Percentiles rank a stretch among this genome's conserved stretches.
Evolutionary conservation across 2,113 vertebrate genomes (phyloP).

Genomic region (Pluvianellus socialis): DNA sequence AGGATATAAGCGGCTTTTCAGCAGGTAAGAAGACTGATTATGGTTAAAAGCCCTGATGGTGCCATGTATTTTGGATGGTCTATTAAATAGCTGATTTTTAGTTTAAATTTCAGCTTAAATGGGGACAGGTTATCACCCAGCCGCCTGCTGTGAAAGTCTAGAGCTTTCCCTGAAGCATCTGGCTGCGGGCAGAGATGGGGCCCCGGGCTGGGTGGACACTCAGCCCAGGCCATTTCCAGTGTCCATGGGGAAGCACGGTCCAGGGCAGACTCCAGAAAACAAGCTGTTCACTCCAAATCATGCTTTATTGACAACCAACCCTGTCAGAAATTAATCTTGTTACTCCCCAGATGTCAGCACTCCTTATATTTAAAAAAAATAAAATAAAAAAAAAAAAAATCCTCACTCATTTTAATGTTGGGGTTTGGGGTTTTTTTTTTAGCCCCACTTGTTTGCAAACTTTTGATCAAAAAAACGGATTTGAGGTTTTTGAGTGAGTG

Average conservation of each 20-base stretch:
- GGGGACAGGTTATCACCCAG: not conserved
- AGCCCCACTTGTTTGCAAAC: not conserved
- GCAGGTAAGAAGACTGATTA: not conserved
- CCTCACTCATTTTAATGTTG: not conserved
- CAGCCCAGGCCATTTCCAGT: not conserved
- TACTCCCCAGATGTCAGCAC: not conserved
- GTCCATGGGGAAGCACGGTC: not conserved
- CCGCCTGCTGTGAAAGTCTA: not conserved
- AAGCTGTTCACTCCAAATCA: not conserved
- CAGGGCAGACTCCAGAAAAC: not conserved
- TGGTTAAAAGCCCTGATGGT: not conserved
- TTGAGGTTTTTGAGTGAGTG: not conserved
- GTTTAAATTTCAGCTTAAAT: not conserved
- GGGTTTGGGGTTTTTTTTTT: not conserved
- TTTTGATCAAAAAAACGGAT: not conserved
- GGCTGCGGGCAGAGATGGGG: not conserved
- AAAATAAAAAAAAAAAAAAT: not conserved
- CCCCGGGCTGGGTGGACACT: not conserved
- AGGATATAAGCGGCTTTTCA: not conserved
- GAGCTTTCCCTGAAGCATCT: not conserved
- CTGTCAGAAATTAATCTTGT: not conserved
- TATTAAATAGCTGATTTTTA: not conserved
- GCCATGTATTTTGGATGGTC: not conserved
- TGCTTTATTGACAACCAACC: not conserved
- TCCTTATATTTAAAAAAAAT: not conserved